Evolutionary conservation across 2,113 vertebrate genomes (phyloP).

Genomic region (Pachycephala philippinensis): DNA sequence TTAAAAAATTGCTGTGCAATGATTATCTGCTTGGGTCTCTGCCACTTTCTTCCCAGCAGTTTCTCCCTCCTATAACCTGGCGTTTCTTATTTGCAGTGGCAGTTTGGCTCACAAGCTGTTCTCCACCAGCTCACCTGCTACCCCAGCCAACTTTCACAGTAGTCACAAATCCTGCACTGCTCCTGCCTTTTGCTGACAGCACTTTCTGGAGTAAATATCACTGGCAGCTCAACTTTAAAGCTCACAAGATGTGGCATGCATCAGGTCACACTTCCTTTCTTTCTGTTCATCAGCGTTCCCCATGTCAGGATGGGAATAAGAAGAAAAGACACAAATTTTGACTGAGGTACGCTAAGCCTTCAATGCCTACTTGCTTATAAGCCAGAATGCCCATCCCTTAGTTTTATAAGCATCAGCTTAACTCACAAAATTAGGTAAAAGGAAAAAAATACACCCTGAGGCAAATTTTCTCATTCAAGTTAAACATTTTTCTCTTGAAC

Average conservation of each 20-base stretch:
- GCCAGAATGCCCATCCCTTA: constrained; percentile 24
- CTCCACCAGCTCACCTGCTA: neutral
- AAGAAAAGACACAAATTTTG: neutral
- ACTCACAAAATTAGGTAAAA: neutral
- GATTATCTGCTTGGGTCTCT: neutral
- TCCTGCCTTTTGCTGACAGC: neutral
- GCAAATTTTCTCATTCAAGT: constrained; percentile 56
- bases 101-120: neutral
- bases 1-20: neutral
- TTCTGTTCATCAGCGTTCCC: neutral
- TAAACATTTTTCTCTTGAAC: constrained; percentile 37
- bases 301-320: neutral
- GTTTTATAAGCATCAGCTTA: constrained; percentile 44
- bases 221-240: neutral
- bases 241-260: accelerated
- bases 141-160: neutral
- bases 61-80: neutral
- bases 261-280: neutral
- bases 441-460: neutral
- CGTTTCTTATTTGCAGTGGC: neutral
- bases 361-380: neutral
- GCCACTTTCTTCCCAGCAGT: constrained; percentile 17
- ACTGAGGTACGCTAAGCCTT: neutral
- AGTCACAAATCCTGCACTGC: neutral
- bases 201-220: neutral